phyloP scores from a whole-genome alignment of 1,140 invertebrate genomes.

The Zaprionus nigranus region DNA sequence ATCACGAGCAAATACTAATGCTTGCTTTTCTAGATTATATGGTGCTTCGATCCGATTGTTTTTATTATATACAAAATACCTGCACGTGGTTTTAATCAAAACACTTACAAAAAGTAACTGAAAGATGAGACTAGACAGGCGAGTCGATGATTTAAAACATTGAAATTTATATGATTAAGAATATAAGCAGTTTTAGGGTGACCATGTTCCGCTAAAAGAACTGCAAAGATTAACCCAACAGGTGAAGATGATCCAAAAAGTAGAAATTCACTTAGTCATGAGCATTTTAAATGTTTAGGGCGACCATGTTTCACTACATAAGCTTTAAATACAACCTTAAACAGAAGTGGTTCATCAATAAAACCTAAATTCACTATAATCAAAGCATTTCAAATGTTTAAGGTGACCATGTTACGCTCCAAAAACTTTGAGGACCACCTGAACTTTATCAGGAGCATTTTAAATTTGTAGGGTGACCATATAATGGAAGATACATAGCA shows the following conservation, averaged over 20 bases:
- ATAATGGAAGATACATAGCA: neutral
- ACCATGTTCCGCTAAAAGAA: no score
- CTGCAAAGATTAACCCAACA: neutral
- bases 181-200: neutral
- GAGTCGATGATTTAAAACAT: neutral
- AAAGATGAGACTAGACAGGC: neutral
- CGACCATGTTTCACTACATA: no score
- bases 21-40: neutral
- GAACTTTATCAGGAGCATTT: neutral
- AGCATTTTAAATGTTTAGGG: neutral
- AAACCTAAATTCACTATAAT: neutral
- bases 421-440: no score
- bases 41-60: neutral
- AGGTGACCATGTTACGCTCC: neutral
- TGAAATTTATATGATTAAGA: neutral
- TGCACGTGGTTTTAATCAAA: constrained; percentile 1
- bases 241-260: neutral
- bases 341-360: neutral
- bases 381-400: neutral
- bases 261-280: neutral
- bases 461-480: neutral
- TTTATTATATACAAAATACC: neutral
- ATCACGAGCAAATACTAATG: neutral
- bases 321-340: neutral
- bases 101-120: neutral